Base-by-base conservation (phyloP, 2,797 vertebrate species). In the Macropodus opercularis region DNA sequence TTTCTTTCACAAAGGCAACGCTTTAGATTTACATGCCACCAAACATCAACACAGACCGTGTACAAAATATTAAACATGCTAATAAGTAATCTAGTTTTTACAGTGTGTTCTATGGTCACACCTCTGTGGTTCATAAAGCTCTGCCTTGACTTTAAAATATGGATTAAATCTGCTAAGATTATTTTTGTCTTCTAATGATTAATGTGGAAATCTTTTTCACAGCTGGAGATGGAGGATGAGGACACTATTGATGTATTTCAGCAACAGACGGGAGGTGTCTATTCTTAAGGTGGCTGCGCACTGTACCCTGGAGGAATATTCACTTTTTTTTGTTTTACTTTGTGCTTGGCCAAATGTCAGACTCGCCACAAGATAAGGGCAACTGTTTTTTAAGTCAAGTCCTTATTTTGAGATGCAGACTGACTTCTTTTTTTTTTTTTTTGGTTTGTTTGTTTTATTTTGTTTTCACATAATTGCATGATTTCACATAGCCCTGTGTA, bases 221-320 rank as follows among this genome's bases (percentile, higher is more conserved):
- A 98, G 96, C 91, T 98, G 90, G 95, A 97, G 92, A 97, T 96
- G 96, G 95, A 98, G 79, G 95, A 97, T 0, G 91, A 97, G 75
- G 96, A 97, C 90, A 96, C 92, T 52, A 96, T 96, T 0, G 94
- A 97, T 6, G 95, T 96, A 85, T 98, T 96, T 91, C 96, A 97
- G 73, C 95, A 97, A 93, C 96, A 98, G 92, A 96, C 94, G 0
- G 96, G 95, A 72, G 95, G 96, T 75, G 38, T 22, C 4, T 82
- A 79, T 63, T 93, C 81, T 67, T 91, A 88, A 89, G 64, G 34
- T 32, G 59, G 80, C 69, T 18, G 72, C 46, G 76, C 70, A 66
- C 70, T 80, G 39, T 48, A 63, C 66, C 75, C 77, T 59, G 57
- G 65, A 68, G 72, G 67, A 81, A 74, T 38, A 36, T 75, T 78